A percentile compares a stretch with the other conserved stretches of the same genome.
Conservation (phyloP, 2,888 invertebrate genomes). For the Mycalesis mineus region DNA sequence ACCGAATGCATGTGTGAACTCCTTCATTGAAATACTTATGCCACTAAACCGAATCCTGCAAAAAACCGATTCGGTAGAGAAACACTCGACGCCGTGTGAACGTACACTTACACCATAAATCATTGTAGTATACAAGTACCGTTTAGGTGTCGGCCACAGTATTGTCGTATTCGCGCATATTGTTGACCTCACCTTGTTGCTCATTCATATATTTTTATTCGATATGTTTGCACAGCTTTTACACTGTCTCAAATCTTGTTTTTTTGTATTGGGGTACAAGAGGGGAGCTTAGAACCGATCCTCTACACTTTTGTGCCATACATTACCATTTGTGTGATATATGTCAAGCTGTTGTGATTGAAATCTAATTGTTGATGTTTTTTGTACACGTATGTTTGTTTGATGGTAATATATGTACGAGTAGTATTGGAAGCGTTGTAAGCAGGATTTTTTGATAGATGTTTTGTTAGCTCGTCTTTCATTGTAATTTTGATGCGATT, state of each 20-base stretch:
- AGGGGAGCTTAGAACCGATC: background rate
- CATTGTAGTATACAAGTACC: background rate
- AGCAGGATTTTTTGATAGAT: background rate
- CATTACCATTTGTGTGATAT: background rate
- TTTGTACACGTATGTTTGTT: background rate
- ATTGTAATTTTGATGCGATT: no score
- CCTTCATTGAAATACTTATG: no score
- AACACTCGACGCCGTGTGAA: no score
- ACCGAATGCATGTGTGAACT: no score
- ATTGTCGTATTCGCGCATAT: conserved; percentile 18
- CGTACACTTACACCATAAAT: conserved; percentile 16
- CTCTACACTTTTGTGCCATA: background rate
- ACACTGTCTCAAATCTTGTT: background rate
- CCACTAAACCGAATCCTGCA: no score
- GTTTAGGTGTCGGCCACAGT: conserved; percentile 6
- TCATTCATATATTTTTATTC: conserved; percentile 6
- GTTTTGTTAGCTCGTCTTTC: background rate
- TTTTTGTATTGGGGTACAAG: background rate
- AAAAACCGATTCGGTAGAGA: no score
- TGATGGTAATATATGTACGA: no score
- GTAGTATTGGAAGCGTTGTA: background rate
- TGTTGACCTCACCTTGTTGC: conserved; percentile 21
- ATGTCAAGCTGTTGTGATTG: background rate
- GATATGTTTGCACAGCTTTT: background rate
- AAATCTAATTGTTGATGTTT: background rate